Evolutionary conservation across 2,888 invertebrate species (phyloP).

Genomic region (Athalia circularis): DNA sequence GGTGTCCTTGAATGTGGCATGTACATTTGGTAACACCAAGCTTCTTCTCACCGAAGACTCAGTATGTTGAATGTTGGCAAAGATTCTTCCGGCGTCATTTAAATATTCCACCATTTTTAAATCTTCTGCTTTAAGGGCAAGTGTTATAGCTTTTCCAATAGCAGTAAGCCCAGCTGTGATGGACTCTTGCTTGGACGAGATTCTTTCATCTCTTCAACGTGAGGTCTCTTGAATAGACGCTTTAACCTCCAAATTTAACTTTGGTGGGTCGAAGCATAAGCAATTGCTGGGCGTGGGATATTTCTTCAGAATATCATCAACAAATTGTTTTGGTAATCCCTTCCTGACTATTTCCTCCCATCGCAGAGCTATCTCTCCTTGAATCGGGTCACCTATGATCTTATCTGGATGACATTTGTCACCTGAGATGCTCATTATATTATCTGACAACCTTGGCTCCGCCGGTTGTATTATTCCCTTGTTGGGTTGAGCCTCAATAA

Average conservation of each 20-base stretch:
- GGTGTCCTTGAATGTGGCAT: slow-evolving; percentile 45
- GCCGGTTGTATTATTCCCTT: not conserved
- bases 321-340: not conserved
- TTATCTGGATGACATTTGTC: slow-evolving; percentile 7
- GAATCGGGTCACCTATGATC: not conserved
- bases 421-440: not conserved
- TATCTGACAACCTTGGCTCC: not conserved
- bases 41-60: slow-evolving; percentile 49
- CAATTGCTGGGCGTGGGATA: not conserved
- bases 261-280: slow-evolving; percentile 13
- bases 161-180: slow-evolving; percentile 43
- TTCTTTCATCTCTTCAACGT: slow-evolving; percentile 11
- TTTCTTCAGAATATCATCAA: not conserved
- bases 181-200: slow-evolving; percentile 37
- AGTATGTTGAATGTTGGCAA: slow-evolving; percentile 50
- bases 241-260: not conserved
- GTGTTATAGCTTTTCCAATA: slow-evolving; percentile 15
- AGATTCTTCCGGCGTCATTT: slow-evolving; percentile 38
- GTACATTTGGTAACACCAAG: slow-evolving; percentile 51
- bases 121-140: not conserved
- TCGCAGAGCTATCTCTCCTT: slow-evolving; percentile 1
- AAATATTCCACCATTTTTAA: slow-evolving; percentile 12
- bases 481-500: not conserved
- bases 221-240: not conserved
- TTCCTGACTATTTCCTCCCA: slow-evolving; percentile 8